Percentiles rank a stretch among this genome's conserved stretches.
Conservation (phyloP, 92 coral and sea anemone genomes). For the Umimayanthus kanabou region DNA sequence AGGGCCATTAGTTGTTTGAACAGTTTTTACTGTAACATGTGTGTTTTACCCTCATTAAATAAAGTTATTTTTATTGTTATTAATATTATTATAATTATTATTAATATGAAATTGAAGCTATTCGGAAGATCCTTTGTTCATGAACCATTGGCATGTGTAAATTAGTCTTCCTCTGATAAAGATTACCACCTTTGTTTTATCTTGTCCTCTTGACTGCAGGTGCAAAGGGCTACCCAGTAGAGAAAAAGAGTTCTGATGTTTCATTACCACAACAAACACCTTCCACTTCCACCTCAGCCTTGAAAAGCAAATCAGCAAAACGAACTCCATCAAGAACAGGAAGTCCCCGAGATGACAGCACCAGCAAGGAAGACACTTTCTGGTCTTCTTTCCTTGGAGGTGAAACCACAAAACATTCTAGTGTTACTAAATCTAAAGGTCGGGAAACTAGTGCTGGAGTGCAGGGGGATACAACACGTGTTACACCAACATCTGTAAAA, state of each 20-base stretch:
- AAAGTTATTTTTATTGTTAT: no score
- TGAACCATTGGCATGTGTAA: neutral
- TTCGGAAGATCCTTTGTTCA: no score
- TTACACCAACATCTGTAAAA: neutral
- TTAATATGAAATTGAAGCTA: no score
- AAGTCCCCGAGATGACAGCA: neutral
- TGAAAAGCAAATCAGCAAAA: conserved; percentile 34
- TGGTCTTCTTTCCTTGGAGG: conserved; percentile 90
- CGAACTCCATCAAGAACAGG: conserved; percentile 37
- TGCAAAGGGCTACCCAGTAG: conserved; percentile 8
- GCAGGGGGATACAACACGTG: conserved; percentile 7
- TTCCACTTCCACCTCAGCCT: conserved; percentile 12
- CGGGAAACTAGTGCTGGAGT: conserved; percentile 34
- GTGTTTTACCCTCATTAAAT: no score
- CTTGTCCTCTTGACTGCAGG: conserved; percentile 7
- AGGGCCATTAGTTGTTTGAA: no score
- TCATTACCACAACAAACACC: conserved; percentile 2
- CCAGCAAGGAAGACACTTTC: conserved; percentile 63
- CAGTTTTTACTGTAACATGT: no score
- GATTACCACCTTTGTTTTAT: neutral
- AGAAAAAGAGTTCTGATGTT: conserved; percentile 10
- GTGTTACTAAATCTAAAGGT: conserved; percentile 26
- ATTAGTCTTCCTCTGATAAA: neutral
- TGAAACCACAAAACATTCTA: conserved; percentile 22
- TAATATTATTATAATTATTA: no score